Evolutionary conservation across 2,113 vertebrate genomes (phyloP).

Genomic region (Brevimyrus niger): DNA sequence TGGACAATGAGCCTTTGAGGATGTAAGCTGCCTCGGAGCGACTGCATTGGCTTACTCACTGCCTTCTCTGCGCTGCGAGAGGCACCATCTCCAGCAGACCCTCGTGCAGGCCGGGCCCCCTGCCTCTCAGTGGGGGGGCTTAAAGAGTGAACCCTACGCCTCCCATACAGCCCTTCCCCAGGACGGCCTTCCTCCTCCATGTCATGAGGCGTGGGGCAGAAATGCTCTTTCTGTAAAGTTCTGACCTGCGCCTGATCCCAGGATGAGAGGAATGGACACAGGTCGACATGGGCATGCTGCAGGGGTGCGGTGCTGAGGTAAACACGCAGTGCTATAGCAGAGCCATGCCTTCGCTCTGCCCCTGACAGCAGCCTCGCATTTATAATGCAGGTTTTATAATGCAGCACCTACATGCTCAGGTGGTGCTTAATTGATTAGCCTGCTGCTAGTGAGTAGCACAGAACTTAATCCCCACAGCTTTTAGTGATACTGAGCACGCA

Average conservation of each 20-base stretch:
- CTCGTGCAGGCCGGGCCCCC: not conserved
- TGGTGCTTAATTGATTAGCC: not conserved
- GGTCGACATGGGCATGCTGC: not conserved
- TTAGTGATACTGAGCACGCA: not conserved
- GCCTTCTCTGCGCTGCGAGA: not conserved
- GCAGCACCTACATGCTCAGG: not conserved
- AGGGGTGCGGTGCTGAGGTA: not conserved
- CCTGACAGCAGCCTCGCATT: not conserved
- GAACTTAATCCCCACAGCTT: not conserved
- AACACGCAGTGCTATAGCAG: not conserved
- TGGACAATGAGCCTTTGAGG: not conserved
- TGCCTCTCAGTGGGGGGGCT: conserved; percentile 13
- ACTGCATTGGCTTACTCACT: not conserved
- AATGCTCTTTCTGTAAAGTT: not conserved
- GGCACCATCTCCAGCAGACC: not conserved
- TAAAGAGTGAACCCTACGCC: conserved; percentile 12
- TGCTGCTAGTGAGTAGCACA: not conserved
- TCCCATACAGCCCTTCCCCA: not conserved
- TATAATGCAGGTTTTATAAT: not conserved
- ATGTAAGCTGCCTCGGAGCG: not conserved
- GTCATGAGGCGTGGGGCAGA: not conserved
- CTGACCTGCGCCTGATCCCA: not conserved
- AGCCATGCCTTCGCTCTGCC: not conserved
- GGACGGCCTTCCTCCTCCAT: not conserved
- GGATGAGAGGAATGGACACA: not conserved